Conservation (phyloP, 2,113 vertebrate genomes). For the Thalassoma bifasciatum region DNA sequence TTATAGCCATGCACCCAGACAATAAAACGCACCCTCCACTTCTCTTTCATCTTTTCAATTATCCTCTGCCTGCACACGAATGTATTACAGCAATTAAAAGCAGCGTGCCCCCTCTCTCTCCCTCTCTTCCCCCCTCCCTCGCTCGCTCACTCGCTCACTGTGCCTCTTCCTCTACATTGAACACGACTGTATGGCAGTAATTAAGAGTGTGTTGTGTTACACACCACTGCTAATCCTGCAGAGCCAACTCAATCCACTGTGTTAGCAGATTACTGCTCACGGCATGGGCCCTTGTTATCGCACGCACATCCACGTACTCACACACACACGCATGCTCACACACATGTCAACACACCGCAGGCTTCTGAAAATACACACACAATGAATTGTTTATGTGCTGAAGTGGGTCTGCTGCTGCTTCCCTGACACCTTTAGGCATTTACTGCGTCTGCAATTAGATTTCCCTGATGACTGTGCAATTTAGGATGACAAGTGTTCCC, state of each 20-base stretch:
- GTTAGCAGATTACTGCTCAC: constrained; percentile 72
- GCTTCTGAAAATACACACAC: constrained; percentile 37
- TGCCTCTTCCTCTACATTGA: constrained; percentile 45
- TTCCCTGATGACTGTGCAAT: constrained; percentile 61
- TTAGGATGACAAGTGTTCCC: constrained; percentile 44
- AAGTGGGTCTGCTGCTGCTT: constrained; percentile 42
- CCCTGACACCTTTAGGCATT: constrained; percentile 48
- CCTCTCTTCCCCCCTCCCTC: constrained; percentile 24
- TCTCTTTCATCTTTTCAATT: constrained; percentile 54
- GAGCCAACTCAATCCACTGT: constrained; percentile 68
- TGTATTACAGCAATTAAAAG: constrained; percentile 52
- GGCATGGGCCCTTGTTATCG: constrained; percentile 65
- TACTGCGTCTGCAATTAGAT: constrained; percentile 61
- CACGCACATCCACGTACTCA: not conserved
- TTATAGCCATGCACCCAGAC: constrained; percentile 21
- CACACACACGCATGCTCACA: constrained; percentile 1
- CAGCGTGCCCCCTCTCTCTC: constrained; percentile 7
- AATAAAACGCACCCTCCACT: constrained; percentile 3
- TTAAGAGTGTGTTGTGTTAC: constrained; percentile 72
- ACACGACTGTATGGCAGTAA: constrained; percentile 69
- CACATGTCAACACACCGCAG: not conserved
- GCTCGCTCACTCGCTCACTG: not conserved
- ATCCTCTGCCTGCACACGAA: constrained; percentile 24
- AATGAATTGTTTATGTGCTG: constrained; percentile 65
- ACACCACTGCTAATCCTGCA: constrained; percentile 74